phyloP scores from a whole-genome alignment of 2,888 invertebrate species.

The Caradrina kadenii region DNA sequence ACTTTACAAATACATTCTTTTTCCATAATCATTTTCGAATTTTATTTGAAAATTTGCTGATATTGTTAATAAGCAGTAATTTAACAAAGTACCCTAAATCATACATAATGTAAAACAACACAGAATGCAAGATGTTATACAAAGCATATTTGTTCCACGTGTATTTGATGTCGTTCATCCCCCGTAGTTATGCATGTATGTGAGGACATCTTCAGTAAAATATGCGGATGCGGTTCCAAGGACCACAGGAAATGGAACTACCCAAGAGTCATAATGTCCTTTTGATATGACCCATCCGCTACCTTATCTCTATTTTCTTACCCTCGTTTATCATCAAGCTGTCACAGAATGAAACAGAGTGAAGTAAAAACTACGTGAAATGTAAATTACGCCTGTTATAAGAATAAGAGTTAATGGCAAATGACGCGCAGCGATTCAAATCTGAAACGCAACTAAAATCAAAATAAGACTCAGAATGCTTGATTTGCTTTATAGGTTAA shows the following conservation, averaged over 20 bases:
- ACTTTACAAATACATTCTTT: too few species aligned
- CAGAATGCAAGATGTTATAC: too few species aligned
- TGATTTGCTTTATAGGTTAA: too few species aligned
- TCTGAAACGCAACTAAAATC: too few species aligned
- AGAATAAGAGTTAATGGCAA: not conserved
- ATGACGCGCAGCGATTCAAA: too few species aligned
- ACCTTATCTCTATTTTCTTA: conserved; percentile 39
- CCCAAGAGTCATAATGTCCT: conserved; percentile 57
- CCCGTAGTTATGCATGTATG: not conserved
- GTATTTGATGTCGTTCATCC: not conserved
- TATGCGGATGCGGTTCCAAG: conserved; percentile 4
- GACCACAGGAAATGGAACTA: conserved; percentile 25
- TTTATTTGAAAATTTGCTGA: too few species aligned
- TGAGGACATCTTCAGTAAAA: conserved; percentile 2
- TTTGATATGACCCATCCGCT: conserved; percentile 56
- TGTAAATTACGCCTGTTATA: conserved; percentile 35
- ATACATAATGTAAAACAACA: not conserved
- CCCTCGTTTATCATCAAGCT: conserved; percentile 55
- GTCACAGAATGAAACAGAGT: conserved; percentile 43
- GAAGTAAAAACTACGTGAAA: conserved; percentile 36
- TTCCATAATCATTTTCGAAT: too few species aligned
- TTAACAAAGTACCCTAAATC: not conserved
- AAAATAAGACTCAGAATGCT: too few species aligned
- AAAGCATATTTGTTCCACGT: not conserved
- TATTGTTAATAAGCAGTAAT: too few species aligned